Percentiles rank a stretch among this genome's conserved stretches.
Conservation (phyloP, 2,797 vertebrate species). For the Mus spretus region DNA sequence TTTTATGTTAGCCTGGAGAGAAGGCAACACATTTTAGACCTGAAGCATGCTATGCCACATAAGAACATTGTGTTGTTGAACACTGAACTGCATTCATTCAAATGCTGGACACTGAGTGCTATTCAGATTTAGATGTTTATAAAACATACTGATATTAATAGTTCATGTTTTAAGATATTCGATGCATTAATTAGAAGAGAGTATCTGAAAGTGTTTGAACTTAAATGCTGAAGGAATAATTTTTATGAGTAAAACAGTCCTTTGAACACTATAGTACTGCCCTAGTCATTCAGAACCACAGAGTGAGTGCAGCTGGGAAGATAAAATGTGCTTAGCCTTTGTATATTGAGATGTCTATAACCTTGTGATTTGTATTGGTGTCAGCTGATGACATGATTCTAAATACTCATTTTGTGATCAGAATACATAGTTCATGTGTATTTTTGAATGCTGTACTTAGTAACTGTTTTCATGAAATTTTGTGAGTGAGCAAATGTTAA, state of each 20-base stretch:
- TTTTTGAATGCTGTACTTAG: constrained; percentile 27
- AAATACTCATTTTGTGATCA: background rate
- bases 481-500: background rate
- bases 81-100: background rate
- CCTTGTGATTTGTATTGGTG: background rate
- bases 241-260: background rate
- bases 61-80: background rate
- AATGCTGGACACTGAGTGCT: background rate
- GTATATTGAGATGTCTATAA: background rate
- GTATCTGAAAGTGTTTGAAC: background rate
- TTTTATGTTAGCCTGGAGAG: background rate
- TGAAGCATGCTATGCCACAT: background rate
- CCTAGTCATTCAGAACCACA: constrained; percentile 14
- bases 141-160: background rate
- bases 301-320: background rate
- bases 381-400: background rate
- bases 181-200: background rate
- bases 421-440: background rate
- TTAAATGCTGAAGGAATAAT: background rate
- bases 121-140: constrained; percentile 6
- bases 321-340: background rate
- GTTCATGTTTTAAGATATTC: constrained; percentile 28
- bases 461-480: constrained; percentile 13
- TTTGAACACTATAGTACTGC: background rate
- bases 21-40: background rate